Evolutionary conservation across 2,113 vertebrate genomes (phyloP).

Genomic region (Coturnix japonica): DNA sequence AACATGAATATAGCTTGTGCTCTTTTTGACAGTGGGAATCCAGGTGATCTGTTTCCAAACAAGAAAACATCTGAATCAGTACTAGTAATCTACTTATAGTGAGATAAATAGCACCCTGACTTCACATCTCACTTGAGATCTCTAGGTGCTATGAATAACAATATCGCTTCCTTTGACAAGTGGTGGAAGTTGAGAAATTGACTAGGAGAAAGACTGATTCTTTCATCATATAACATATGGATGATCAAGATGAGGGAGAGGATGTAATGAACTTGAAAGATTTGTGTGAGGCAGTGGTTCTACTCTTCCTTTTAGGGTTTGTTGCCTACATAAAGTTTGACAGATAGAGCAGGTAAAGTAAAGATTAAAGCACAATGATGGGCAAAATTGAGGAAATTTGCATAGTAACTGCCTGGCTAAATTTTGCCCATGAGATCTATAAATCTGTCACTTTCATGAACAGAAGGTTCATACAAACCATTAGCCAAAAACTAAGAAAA

Average conservation of each 20-base stretch:
- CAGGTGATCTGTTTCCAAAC: background rate
- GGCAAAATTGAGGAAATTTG: conserved; percentile 16
- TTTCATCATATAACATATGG: background rate
- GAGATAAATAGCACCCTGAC: background rate
- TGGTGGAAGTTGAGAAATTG: conserved; percentile 9
- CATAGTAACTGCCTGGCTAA: conserved; percentile 1
- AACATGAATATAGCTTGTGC: background rate
- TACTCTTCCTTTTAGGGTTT: background rate
- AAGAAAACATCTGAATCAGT: background rate
- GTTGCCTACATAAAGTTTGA: background rate
- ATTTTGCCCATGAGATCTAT: conserved; percentile 4
- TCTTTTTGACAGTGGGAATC: background rate
- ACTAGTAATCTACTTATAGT: background rate
- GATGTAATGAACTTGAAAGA: background rate
- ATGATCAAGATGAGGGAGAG: background rate
- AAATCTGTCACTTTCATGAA: conserved; percentile 6
- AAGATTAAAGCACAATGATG: conserved; percentile 2
- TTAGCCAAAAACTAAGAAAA: conserved; percentile 4
- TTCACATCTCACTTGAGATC: background rate
- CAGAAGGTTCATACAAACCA: background rate
- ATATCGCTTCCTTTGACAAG: conserved; percentile 1
- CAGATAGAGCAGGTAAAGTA: conserved; percentile 4
- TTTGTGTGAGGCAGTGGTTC: background rate
- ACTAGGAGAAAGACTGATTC: background rate
- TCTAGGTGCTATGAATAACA: conserved; percentile 21